Evolutionary conservation across 2,797 vertebrate genomes (phyloP).

Genomic region (Discoglossus pictus): DNA sequence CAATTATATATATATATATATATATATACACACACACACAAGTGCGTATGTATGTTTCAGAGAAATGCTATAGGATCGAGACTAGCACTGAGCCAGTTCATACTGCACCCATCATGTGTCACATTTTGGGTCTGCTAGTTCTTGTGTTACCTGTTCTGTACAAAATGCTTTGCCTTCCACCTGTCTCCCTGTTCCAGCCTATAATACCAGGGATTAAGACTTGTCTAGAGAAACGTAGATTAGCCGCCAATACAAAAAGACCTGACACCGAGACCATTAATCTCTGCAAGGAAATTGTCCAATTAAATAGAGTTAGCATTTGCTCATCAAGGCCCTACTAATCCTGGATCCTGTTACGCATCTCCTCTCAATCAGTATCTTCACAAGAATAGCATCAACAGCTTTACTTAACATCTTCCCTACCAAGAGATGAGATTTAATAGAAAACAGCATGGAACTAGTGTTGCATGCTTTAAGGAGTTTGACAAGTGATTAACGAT

Average conservation of each 20-base stretch:
- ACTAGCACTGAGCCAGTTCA: no score
- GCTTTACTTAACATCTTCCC: not conserved
- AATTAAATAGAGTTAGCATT: not conserved
- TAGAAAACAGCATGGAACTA: no score
- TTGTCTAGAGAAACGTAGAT: not conserved
- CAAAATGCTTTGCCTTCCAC: not conserved
- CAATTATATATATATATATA: no score
- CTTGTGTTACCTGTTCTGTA: slow-evolving; percentile 9
- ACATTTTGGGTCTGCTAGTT: not conserved
- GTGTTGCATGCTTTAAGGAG: no score
- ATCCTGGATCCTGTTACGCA: slow-evolving; percentile 36
- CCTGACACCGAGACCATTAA: slow-evolving; percentile 14
- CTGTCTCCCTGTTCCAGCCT: slow-evolving; percentile 9
- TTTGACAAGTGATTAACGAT: no score
- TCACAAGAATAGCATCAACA: not conserved
- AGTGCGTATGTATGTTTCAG: no score
- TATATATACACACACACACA: no score
- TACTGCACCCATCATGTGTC: not conserved
- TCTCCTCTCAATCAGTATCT: not conserved
- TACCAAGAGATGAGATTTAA: no score
- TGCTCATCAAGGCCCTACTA: not conserved
- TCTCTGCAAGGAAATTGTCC: slow-evolving; percentile 1
- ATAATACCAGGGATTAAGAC: slow-evolving; percentile 29
- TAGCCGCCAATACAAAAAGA: not conserved
- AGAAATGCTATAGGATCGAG: no score